Conservation (phyloP, 2,888 invertebrate genomes). For the Macrophya alboannulata region DNA sequence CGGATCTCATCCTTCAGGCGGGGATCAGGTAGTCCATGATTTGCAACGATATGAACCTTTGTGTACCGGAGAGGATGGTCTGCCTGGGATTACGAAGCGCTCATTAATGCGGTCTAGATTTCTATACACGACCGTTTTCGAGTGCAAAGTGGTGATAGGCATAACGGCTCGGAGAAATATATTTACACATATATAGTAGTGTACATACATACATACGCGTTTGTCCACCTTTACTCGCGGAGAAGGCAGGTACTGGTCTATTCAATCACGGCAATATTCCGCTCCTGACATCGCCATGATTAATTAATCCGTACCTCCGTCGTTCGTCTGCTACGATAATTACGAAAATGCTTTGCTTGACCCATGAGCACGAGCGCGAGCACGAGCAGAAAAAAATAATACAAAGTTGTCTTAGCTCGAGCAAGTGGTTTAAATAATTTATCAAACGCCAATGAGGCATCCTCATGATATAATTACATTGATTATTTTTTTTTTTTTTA, state of each 20-base stretch:
- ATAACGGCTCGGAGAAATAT: not conserved
- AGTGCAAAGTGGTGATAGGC: constrained; percentile 12
- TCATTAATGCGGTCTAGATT: constrained; percentile 45
- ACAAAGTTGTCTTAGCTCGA: not conserved
- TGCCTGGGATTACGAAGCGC: constrained; percentile 18
- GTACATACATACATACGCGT: too few relatives aligned
- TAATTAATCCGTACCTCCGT: constrained; percentile 45
- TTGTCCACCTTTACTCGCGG: not conserved
- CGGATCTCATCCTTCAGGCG: constrained; percentile 27
- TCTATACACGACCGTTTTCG: constrained; percentile 37
- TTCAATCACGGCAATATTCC: constrained; percentile 42
- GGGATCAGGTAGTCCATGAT: constrained; percentile 20
- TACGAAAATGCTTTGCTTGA: constrained; percentile 47
- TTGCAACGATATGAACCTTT: constrained; percentile 28
- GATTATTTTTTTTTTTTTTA: not conserved
- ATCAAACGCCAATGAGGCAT: not conserved
- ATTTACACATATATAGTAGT: not conserved
- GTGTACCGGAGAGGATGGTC: constrained; percentile 16
- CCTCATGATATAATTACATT: not conserved
- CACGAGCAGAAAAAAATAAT: not conserved
- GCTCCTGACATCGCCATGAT: constrained; percentile 34
- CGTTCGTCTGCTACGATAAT: constrained; percentile 42
- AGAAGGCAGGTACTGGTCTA: constrained; percentile 14
- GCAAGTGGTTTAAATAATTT: not conserved
- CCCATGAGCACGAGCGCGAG: not conserved